Percentiles rank a stretch among this genome's conserved stretches.
Evolutionary conservation across 1,140 invertebrate genomes (phyloP).

Genomic region (Ips typographus): DNA sequence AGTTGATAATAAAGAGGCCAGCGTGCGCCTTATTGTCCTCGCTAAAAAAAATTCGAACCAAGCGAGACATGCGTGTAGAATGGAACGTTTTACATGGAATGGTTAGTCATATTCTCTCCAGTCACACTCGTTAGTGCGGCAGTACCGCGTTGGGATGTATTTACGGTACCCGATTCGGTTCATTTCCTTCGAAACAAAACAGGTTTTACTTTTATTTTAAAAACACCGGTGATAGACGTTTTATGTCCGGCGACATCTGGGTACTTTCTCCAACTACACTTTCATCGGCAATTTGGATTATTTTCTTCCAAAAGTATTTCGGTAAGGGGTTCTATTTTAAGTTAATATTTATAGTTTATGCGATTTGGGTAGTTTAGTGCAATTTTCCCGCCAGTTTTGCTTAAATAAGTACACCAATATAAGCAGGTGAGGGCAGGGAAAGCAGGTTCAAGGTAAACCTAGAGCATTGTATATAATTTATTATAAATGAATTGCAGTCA

Average conservation of each 20-base stretch:
- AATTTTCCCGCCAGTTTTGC: not conserved
- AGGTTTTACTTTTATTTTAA: constrained; percentile 2
- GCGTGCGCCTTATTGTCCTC: too few species aligned
- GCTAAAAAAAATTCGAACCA: too few species aligned
- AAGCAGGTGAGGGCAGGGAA: too few species aligned
- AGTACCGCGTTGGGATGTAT: too few species aligned
- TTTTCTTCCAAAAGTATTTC: not conserved
- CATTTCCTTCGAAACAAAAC: not conserved
- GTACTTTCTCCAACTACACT: not conserved
- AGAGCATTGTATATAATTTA: not conserved
- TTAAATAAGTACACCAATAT: not conserved
- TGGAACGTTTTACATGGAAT: too few species aligned
- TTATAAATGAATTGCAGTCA: constrained; percentile 2
- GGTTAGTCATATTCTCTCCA: too few species aligned
- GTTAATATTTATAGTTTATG: not conserved
- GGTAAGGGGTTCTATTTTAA: not conserved
- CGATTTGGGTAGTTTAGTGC: not conserved
- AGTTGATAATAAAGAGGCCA: too few species aligned
- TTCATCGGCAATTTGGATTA: not conserved
- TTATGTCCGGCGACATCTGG: not conserved
- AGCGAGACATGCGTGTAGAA: too few species aligned
- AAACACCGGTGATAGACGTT: not conserved
- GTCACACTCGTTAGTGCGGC: too few species aligned
- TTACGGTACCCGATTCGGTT: too few species aligned
- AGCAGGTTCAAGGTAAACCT: not conserved